These are phyloP conservation scores for Linhomoeus sp. DNA, from an alignment of 2,888 invertebrate genomes.

Conservation along the genomic window DNA sequence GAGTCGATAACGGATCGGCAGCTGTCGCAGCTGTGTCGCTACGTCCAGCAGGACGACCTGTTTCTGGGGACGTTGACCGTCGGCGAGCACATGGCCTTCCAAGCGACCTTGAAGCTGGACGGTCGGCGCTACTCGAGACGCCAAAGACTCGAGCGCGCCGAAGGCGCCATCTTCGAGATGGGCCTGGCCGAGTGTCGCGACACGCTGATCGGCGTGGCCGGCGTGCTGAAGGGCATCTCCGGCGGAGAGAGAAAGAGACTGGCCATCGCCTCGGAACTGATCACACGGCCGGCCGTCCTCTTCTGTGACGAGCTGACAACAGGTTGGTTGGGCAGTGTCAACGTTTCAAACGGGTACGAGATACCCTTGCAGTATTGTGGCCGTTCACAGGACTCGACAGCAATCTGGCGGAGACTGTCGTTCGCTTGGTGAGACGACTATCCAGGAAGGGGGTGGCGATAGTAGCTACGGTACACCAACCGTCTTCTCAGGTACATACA, in stretches of 20 bases:
- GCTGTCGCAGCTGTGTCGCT: slow-evolving; percentile 12
- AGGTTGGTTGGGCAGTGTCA: too few species aligned
- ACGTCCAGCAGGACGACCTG: slow-evolving; percentile 26
- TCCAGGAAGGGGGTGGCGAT: slow-evolving; percentile 13
- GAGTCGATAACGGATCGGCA: not conserved
- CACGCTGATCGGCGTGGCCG: slow-evolving; percentile 69
- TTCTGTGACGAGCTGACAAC: slow-evolving; percentile 96
- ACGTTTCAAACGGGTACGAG: too few species aligned
- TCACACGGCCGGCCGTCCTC: slow-evolving; percentile 47
- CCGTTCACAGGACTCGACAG: slow-evolving; percentile 90
- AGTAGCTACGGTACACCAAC: slow-evolving; percentile 27
- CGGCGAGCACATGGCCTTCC: slow-evolving; percentile 22
- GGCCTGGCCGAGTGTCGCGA: slow-evolving; percentile 70
- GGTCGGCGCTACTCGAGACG: too few species aligned
- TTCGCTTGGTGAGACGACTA: slow-evolving; percentile 41
- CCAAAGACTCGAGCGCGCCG: too few species aligned
- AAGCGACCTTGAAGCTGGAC: slow-evolving; percentile 31
- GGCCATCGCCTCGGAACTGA: slow-evolving; percentile 70
- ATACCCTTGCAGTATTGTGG: too few species aligned
- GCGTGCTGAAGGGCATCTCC: slow-evolving; percentile 49
- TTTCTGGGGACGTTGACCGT: slow-evolving; percentile 25
- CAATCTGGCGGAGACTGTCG: slow-evolving; percentile 83
- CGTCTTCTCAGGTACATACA: slow-evolving; percentile 22
- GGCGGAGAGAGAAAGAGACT: slow-evolving; percentile 45
- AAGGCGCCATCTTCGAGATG: slow-evolving; percentile 36